Conservation (phyloP, 2,888 invertebrate genomes). For the Platypus cylindrus region DNA sequence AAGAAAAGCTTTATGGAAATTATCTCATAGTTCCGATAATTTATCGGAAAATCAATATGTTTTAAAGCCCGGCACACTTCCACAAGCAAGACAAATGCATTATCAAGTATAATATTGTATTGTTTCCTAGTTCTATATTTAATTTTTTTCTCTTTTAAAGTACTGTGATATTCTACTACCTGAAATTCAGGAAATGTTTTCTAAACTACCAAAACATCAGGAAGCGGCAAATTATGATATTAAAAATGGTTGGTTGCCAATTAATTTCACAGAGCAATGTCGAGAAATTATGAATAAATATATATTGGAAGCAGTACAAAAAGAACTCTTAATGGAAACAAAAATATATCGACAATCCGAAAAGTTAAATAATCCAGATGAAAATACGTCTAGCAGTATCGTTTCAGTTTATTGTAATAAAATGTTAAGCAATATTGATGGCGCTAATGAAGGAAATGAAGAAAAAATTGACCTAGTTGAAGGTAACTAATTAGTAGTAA, state of each 20-base stretch:
- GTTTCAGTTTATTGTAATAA: slow-evolving; percentile 19
- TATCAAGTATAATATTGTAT: slow-evolving; percentile 52
- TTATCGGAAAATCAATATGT: slow-evolving; percentile 39
- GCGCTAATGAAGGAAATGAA: slow-evolving; percentile 6
- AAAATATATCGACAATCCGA: neutral
- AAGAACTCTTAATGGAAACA: slow-evolving; percentile 21
- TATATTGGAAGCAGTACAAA: slow-evolving; percentile 21
- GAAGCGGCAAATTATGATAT: slow-evolving; percentile 52
- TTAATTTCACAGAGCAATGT: slow-evolving; percentile 53
- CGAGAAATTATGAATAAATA: slow-evolving; percentile 58
- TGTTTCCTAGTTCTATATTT: slow-evolving; percentile 2
- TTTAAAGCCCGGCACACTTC: slow-evolving; percentile 59
- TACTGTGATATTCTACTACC: slow-evolving; percentile 68
- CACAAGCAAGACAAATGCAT: slow-evolving; percentile 77
- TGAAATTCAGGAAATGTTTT: slow-evolving; percentile 66
- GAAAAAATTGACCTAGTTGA: slow-evolving; percentile 20
- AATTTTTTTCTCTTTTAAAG: slow-evolving; percentile 32
- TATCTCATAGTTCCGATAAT: slow-evolving; percentile 24
- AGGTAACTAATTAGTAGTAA: slow-evolving; percentile 13
- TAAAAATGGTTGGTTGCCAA: slow-evolving; percentile 67
- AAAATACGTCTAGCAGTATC: neutral
- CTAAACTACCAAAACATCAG: slow-evolving; percentile 48
- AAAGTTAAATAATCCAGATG: neutral
- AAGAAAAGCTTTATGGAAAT: slow-evolving; percentile 36
- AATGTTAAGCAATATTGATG: slow-evolving; percentile 22